These are phyloP conservation scores for Sphaerodactylus townsendi DNA, from an alignment of 2,113 vertebrate species.

Conservation along the genomic window DNA sequence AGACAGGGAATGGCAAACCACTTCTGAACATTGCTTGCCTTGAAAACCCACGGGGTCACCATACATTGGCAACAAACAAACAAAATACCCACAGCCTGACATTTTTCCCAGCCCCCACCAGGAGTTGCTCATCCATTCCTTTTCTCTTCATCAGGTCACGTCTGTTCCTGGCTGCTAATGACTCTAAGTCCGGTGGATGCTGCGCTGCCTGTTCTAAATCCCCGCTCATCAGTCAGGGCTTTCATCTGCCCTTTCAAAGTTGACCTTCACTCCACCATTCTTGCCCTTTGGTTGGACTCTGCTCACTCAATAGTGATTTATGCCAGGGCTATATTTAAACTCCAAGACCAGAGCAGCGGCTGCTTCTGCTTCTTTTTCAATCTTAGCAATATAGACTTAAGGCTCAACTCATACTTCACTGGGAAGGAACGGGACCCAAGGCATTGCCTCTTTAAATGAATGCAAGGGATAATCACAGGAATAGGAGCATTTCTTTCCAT, in stretches of 20 bases:
- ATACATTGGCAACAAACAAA: no score
- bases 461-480: not conserved
- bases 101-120: not conserved
- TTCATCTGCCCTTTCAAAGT: not conserved
- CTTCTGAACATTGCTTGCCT: no score
- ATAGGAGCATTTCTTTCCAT: not conserved
- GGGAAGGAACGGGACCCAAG: not conserved
- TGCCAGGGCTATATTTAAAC: not conserved
- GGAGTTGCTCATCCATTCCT: not conserved
- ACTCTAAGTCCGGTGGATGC: not conserved
- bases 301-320: not conserved
- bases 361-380: not conserved
- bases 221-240: not conserved
- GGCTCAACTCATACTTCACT: not conserved
- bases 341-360: not conserved
- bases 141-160: not conserved
- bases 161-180: rapidly evolving
- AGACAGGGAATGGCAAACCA: no score
- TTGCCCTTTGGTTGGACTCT: not conserved
- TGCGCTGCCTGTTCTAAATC: rapidly evolving
- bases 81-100: not conserved
- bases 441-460: not conserved
- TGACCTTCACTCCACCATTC: not conserved
- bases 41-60: no score
- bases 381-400: not conserved